Percentiles rank a stretch among this genome's conserved stretches.
Evolutionary conservation across 2,113 vertebrate genomes (phyloP).

Genomic region (Tupaia tana): DNA sequence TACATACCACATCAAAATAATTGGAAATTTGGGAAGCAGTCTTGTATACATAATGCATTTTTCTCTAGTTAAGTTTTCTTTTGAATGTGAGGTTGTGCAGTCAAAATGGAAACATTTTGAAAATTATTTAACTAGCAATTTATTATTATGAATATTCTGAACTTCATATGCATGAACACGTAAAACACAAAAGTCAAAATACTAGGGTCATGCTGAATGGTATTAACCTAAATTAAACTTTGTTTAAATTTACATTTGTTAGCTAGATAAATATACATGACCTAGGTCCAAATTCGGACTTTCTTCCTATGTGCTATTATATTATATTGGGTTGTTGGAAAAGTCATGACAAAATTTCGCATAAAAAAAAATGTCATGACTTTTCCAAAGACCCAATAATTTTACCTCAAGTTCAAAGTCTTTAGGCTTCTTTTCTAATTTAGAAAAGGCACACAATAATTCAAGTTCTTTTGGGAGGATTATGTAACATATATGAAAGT

Average conservation of each 20-base stretch:
- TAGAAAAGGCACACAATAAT: neutral
- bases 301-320: neutral
- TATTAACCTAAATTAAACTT: neutral
- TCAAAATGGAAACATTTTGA: conserved; percentile 50
- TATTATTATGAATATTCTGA: neutral
- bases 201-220: neutral
- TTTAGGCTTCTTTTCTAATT: neutral
- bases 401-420: neutral
- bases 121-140: neutral
- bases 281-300: neutral
- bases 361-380: no score
- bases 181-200: neutral
- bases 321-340: no score
- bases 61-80: conserved; percentile 52
- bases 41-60: conserved; percentile 34
- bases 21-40: conserved; percentile 56
- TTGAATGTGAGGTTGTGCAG: conserved; percentile 31
- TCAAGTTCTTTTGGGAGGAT: neutral
- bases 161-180: neutral
- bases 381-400: neutral
- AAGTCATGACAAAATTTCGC: no score
- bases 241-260: neutral
- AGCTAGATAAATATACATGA: neutral
- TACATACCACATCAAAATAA: conserved; percentile 62
- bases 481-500: neutral